Base-by-base conservation (phyloP, 2,888 invertebrate genomes). In the Eurois occulta region DNA sequence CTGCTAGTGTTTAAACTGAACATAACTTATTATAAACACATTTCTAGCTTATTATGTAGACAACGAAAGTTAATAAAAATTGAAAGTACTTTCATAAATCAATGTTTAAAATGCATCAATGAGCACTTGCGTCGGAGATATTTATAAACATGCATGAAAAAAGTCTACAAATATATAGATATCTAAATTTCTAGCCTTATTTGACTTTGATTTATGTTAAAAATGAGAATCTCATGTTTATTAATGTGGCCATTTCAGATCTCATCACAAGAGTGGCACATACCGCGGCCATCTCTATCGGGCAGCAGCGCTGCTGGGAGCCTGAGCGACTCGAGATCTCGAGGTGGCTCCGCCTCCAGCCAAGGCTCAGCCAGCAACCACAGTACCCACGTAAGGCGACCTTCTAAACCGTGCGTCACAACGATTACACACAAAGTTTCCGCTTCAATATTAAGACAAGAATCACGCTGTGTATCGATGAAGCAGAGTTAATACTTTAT, bases 271-370 rank as follows among this genome's bases (percentile, higher is more conserved):
- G 94, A 96, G 94, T 98, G 98, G 98, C 98, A 98, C 95, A 98
- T 98, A 94, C 98, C 98, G 90, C 97, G 98, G 96, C 98, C 98
- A 91, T 98, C 98, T 92, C 97, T 98, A 89, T 97, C 96, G 13
- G 95, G 95, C 83, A 97, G 97, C 95, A 94, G 94, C 82, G 92
- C 91, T 60, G 91, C 91, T 81, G 93, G 94, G 81, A 95, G 95
- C 90, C 89, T 93, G 82, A 93, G 92, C 87, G 96, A 96, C 87
- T 88, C 94, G 85, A 94, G 96, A 75, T 95, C 96, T 74, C 93
- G 96, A 75, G 96, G 96, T 79, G 96, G 98, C 89, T 98, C 98
- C 84, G 98, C 98, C 78, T 97, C 98, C 85, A 97, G 97, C 89
- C 96, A 97, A 92, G 97, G 97, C 80, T 96, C 97, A 80, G 97